Conservation (phyloP, 2,888 invertebrate genomes). For the Phania funesta region DNA sequence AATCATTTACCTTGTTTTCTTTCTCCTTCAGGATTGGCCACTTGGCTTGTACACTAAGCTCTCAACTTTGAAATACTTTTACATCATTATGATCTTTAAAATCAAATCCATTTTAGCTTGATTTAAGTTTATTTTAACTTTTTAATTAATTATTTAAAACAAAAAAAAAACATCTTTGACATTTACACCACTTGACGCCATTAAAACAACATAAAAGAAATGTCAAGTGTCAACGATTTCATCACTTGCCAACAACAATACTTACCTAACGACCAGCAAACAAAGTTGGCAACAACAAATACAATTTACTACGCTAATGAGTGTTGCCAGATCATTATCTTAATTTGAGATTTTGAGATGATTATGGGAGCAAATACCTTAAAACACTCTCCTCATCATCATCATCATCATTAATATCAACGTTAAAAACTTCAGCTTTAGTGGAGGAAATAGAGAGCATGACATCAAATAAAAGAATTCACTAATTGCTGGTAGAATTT, state of each 20-base stretch:
- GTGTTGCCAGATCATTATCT: conserved; percentile 66
- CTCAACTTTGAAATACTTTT: no score
- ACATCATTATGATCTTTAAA: no score
- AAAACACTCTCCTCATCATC: conserved; percentile 15
- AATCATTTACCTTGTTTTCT: no score
- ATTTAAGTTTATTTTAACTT: no score
- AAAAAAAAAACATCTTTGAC: conserved; percentile 57
- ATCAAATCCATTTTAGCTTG: no score
- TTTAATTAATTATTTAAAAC: conserved; percentile 60
- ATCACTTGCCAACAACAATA: background rate
- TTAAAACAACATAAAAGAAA: conserved; percentile 21
- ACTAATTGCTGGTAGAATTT: conserved; percentile 65
- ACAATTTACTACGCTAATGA: conserved; percentile 64
- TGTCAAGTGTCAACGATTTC: conserved; percentile 60
- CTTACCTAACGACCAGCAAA: conserved; percentile 16
- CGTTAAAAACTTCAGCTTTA: conserved; percentile 1
- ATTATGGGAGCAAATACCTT: conserved; percentile 47
- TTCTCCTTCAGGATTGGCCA: no score
- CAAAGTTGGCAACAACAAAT: background rate
- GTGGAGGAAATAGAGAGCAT: background rate
- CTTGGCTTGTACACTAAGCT: no score
- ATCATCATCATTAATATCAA: conserved; percentile 10
- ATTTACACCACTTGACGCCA: conserved; percentile 62
- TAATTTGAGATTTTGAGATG: conserved; percentile 66
- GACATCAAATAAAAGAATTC: conserved; percentile 47